Evolutionary conservation across 2,113 vertebrate genomes (phyloP).

Genomic region (Pan troglodytes): NHGRI_mPanTro3-v2.1_pri NC_072402.2:71350501-71351000

Average conservation of each 20-base stretch:
- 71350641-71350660: neutral
- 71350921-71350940: neutral
- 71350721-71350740: neutral
- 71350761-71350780: neutral
- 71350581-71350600: neutral
- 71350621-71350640: neutral
- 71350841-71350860: neutral
- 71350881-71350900: neutral
- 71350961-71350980: neutral
- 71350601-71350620: neutral
- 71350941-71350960: neutral
- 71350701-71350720: neutral
- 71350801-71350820: neutral
- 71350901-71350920: neutral
- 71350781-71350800: neutral
- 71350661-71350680: neutral
- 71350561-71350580: constrained; percentile 32
- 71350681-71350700: neutral
- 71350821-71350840: neutral
- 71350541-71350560: neutral
- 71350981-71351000: neutral
- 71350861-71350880: accelerated
- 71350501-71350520: neutral
- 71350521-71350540: neutral
- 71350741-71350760: neutral